Base-by-base conservation (phyloP, 2,113 vertebrate genomes). In the Seriola quinqueradiata region DNA sequence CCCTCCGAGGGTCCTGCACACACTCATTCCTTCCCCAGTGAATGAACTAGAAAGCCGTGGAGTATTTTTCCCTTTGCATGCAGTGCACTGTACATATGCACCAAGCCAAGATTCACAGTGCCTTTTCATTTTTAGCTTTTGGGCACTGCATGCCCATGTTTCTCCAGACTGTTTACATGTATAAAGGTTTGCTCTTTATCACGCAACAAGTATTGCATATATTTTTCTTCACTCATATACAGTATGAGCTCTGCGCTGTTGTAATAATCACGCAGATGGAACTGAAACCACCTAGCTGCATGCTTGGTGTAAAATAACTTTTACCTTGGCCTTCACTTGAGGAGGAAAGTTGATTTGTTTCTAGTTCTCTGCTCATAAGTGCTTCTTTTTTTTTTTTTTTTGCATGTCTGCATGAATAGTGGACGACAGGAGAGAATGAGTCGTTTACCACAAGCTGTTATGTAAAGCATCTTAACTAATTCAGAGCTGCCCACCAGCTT, bases 341-440 rank as follows among this genome's bases (percentile, higher is more conserved):
- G 13, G 66, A 71, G 36, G n/a, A 81, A 64, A 19, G n/a, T 58
- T 38, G 8, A 40, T 77, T 58, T 59, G 38, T 84, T 60, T 74
- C 50, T 40, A 3, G 44, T 61, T 48, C 63, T 73, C 61, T 54
- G 63, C 63, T 57, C 64, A 13, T n/a, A 79, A 71, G 71, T 84
- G 68, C 55, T 54, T 87, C 63, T 74, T 5, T 61, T 52, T 28
- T 28, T 28, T 25, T 4, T 61, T 55, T 87, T 4, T 61, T 55
- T 87, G 91, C 92, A 94, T 92, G 90, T 52, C 40, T 85, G 92
- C 92, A 91, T 90, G 88, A 87, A 40, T 46, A 70, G 69, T n/a
- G 70, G 50, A 50, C 50, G 63, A 16, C 16, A 68, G 67, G 71
- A 72, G 69, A 55, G 55, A 75, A 77, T 59, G 50, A 84, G 44